phyloP scores from a whole-genome alignment of 2,888 invertebrate species.

The Bombylius discolor region DNA sequence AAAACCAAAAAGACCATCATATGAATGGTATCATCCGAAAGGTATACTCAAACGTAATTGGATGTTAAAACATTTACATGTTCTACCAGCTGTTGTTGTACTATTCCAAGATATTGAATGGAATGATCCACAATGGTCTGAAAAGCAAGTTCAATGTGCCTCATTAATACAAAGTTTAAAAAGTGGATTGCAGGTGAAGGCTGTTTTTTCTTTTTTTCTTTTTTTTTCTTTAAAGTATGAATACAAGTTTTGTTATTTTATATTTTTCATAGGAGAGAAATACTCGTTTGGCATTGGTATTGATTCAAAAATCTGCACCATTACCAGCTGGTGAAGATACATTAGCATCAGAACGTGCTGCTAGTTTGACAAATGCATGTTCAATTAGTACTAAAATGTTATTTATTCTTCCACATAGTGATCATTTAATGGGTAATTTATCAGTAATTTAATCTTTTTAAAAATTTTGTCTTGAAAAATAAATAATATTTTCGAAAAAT shows the following conservation, averaged over 20 bases:
- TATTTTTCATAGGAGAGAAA: conserved; percentile 25
- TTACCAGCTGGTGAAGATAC: conserved; percentile 69
- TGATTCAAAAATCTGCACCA: conserved; percentile 74
- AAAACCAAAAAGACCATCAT: conserved; percentile 76
- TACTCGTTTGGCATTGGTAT: conserved; percentile 72
- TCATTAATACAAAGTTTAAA: conserved; percentile 71
- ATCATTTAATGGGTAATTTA: conserved; percentile 55
- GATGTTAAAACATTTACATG: conserved; percentile 83
- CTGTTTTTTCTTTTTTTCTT: neutral
- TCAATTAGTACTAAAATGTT: conserved; percentile 84
- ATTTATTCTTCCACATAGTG: conserved; percentile 82
- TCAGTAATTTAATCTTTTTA: neutral
- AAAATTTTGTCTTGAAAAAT: neutral
- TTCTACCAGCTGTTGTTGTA: conserved; percentile 85
- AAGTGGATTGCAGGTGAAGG: conserved; percentile 32
- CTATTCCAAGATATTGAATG: conserved; percentile 96
- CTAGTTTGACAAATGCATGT: conserved; percentile 80
- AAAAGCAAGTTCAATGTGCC: conserved; percentile 88
- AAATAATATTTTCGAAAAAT: neutral
- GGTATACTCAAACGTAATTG: conserved; percentile 90
- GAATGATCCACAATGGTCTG: conserved; percentile 90
- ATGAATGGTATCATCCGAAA: conserved; percentile 91
- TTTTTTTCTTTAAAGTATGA: neutral
- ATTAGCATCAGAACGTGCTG: conserved; percentile 76
- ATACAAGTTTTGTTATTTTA: neutral